Percentiles rank a stretch among this genome's conserved stretches.
Evolutionary conservation across 2,888 invertebrate genomes (phyloP).

Genomic region (Rhynchonema sp.): DNA sequence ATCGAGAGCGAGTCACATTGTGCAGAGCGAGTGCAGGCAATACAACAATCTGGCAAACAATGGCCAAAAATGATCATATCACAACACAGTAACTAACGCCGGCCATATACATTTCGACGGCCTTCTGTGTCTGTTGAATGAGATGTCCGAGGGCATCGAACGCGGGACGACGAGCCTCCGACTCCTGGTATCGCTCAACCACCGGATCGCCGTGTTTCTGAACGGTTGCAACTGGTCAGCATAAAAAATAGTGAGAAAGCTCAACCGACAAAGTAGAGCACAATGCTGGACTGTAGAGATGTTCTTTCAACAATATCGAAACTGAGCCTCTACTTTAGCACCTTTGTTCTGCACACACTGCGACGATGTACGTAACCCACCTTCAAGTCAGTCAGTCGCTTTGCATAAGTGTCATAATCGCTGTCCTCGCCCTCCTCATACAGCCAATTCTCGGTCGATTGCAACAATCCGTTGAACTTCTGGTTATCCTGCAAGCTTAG

Average conservation of each 20-base stretch:
- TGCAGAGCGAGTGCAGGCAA: too few relatives aligned
- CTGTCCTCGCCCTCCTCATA: constrained; percentile 93
- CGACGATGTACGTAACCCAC: constrained; percentile 24
- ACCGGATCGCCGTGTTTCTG: constrained; percentile 69
- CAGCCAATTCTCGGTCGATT: constrained; percentile 79
- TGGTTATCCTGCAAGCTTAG: constrained; percentile 17
- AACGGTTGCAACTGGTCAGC: too few relatives aligned
- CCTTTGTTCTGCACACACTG: too few relatives aligned
- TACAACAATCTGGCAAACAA: too few relatives aligned
- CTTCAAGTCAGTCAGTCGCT: constrained; percentile 37
- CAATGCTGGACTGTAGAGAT: too few relatives aligned
- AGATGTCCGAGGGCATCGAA: constrained; percentile 58
- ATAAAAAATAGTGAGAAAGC: too few relatives aligned
- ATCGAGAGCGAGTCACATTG: too few relatives aligned
- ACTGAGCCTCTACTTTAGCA: too few relatives aligned
- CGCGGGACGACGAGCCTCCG: constrained; percentile 53
- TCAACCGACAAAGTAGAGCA: too few relatives aligned
- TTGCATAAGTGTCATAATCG: constrained; percentile 48
- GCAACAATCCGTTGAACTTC: constrained; percentile 40
- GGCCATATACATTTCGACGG: constrained; percentile 26
- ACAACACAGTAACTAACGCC: too few relatives aligned
- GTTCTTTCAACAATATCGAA: too few relatives aligned
- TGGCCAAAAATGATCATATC: too few relatives aligned
- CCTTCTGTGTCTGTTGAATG: constrained; percentile 60
- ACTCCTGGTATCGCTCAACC: constrained; percentile 58